Evolutionary conservation across 1,140 invertebrate species (phyloP).

Genomic region (Drosophila pallidifrons): DNA sequence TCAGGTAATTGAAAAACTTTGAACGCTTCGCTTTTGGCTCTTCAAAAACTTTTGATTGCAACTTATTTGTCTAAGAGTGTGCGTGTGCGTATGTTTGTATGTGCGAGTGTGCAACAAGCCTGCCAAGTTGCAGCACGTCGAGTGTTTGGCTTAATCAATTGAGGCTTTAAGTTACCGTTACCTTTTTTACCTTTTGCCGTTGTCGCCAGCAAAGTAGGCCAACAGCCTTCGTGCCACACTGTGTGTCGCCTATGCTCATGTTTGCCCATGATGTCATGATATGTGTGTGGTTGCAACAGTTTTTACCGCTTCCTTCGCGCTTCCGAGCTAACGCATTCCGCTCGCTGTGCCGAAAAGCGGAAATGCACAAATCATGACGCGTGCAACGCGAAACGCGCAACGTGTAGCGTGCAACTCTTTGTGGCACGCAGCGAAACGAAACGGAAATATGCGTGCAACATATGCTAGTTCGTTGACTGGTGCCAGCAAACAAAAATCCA

Average conservation of each 20-base stretch:
- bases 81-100: not conserved
- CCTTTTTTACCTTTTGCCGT: not conserved
- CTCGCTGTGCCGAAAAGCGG: slow-evolving; percentile 52
- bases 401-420: slow-evolving; percentile 52
- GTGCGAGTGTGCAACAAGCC: not conserved
- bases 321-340: slow-evolving; percentile 30
- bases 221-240: slow-evolving; percentile 31
- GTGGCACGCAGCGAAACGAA: slow-evolving; percentile 56
- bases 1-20: slow-evolving; percentile 82
- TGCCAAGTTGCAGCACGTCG: not conserved
- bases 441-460: slow-evolving; percentile 73
- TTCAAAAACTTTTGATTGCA: slow-evolving; percentile 66
- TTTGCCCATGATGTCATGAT: not conserved
- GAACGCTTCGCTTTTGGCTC: slow-evolving; percentile 52
- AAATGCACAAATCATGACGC: slow-evolving; percentile 76
- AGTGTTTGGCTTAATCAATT: slow-evolving; percentile 66
- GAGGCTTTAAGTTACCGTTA: slow-evolving; percentile 50
- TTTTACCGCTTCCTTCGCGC: slow-evolving; percentile 20
- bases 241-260: not conserved
- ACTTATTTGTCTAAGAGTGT: slow-evolving; percentile 11
- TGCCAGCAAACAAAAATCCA: slow-evolving; percentile 45
- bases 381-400: slow-evolving; percentile 25
- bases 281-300: not conserved
- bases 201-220: slow-evolving; percentile 43
- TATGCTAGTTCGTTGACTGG: slow-evolving; percentile 47